Conservation (phyloP, 2,797 vertebrate species). For the Acridotheres tristis region DNA sequence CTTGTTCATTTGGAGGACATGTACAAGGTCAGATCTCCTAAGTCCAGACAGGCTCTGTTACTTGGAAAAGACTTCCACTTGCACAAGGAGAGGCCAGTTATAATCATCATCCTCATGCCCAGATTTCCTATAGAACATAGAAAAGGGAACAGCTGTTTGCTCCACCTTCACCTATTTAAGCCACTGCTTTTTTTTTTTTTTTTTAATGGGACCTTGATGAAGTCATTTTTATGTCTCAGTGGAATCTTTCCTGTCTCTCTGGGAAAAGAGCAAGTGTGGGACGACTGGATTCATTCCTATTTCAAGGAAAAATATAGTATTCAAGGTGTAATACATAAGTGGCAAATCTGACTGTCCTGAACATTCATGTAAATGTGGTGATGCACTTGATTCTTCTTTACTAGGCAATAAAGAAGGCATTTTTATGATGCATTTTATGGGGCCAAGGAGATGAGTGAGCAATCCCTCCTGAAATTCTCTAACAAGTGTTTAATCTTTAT, state of each 20-base stretch:
- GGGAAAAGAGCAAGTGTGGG: neutral
- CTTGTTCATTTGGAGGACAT: neutral
- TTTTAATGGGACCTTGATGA: neutral
- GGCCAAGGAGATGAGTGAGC: neutral
- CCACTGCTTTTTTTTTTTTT: rapidly evolving
- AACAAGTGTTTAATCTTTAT: neutral
- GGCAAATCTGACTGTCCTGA: neutral
- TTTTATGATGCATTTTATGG: neutral
- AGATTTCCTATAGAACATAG: neutral
- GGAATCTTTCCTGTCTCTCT: neutral
- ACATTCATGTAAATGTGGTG: neutral
- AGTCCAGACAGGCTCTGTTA: neutral
- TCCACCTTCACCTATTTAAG: neutral
- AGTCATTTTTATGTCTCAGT: neutral
- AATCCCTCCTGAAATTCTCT: neutral
- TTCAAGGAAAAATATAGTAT: neutral
- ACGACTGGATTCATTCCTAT: neutral
- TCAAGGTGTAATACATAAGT: neutral
- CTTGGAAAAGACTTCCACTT: neutral
- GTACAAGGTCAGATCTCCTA: neutral
- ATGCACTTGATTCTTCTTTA: neutral
- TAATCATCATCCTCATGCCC: neutral
- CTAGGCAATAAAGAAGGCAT: neutral
- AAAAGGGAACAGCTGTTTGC: neutral
- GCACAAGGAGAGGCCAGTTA: neutral